Conservation (phyloP, 2,888 invertebrate genomes). For the Dysmachus trigonus region DNA sequence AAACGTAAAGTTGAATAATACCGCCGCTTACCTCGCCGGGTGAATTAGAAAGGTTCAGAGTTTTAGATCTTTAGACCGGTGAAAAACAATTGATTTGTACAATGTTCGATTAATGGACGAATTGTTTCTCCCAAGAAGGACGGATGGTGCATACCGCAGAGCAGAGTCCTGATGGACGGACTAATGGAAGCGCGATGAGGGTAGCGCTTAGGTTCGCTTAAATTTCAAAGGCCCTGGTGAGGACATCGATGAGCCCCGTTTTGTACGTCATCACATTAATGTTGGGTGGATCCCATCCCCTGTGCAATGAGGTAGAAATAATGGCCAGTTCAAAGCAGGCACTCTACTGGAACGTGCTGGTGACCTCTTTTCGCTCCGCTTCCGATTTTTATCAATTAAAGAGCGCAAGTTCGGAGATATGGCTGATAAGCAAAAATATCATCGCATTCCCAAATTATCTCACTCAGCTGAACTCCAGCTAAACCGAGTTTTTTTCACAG, state of each 20-base stretch:
- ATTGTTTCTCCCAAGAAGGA: not conserved
- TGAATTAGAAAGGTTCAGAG: not conserved
- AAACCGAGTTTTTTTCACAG: not conserved
- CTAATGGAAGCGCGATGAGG: not conserved
- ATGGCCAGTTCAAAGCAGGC: not conserved
- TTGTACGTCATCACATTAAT: conserved; percentile 9
- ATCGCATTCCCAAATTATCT: not conserved
- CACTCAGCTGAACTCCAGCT: not conserved
- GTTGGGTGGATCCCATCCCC: not conserved
- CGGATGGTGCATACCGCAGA: not conserved
- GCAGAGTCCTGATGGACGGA: not conserved
- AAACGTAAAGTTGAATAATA: not conserved
- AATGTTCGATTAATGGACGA: not conserved
- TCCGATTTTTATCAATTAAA: not conserved
- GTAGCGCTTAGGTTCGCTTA: not conserved
- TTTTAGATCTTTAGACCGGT: not conserved
- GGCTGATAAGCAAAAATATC: not conserved
- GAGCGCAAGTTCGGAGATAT: not conserved
- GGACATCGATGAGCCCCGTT: conserved; percentile 1
- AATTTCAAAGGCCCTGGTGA: not conserved
- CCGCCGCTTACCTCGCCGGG: not conserved
- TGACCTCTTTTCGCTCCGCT: not conserved
- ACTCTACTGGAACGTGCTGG: not conserved
- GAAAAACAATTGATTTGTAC: not conserved
- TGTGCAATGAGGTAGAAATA: not conserved